Evolutionary conservation across 2,888 invertebrate species (phyloP), one percentile per base, ranked within the genome.

Genomic region (Byasa hedistus): DNA sequence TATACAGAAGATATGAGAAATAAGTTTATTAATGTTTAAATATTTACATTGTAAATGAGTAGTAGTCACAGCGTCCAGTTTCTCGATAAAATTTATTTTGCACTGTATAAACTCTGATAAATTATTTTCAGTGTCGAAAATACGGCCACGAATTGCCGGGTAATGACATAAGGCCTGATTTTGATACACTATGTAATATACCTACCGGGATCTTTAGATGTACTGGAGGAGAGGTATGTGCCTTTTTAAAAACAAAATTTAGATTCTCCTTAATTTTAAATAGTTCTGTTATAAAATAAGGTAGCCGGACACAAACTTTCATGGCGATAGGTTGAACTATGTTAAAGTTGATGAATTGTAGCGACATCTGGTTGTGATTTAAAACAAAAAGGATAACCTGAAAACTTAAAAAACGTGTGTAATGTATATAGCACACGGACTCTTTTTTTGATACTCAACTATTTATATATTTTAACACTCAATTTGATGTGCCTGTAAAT

Each of bases 201-300:
- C 85, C 85, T 1, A 71, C 74, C n/a, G 86, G 83, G 4, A 69
- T 87, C 19, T 87, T 87, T 61, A 76, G 87, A 67, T 72, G 74
- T 48, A 83, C 83, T 3, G 55, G 54, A 4, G 80, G 82, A 67
- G 87, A 87, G 80, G 86, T 86, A 36, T 22, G 54, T 17, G 39
- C 15, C 15, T 15, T 32, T 32, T 32, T 1, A 32, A 32, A 32
- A 32, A 10, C 10, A 10, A 32, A 1, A 27, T 2, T 3, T 57
- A 36, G 2, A 19, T 54, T 3, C 12, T 21, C 15, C 1, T 54
- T 54, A 21, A 54, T 54, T 22, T 54, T 12, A 54, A 22, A 54
- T 22, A 22, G 15, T 23, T 22, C 54, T 15, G 12, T 21, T 21
- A 10, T n/a, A 12, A 54, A 12, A n/a, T 12, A 54, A 7, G 15